A percentile compares a stretch with the other conserved stretches of the same genome.
phyloP scores from a whole-genome alignment of 2,113 vertebrate species.

The Zeus faber region DNA sequence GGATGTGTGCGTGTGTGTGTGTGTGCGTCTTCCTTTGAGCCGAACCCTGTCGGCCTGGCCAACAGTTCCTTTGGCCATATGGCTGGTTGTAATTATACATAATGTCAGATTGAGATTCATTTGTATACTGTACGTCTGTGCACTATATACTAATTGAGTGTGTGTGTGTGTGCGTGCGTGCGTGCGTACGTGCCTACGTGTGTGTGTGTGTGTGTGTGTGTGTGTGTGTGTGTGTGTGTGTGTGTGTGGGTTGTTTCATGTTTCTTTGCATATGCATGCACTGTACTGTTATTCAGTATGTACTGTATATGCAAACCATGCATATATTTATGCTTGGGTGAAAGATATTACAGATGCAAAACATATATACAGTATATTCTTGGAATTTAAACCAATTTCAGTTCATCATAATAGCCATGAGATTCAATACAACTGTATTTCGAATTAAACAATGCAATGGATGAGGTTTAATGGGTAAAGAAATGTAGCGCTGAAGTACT shows the following conservation, averaged over 20 bases:
- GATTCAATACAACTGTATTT: too few species aligned
- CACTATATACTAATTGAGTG: constrained; percentile 7
- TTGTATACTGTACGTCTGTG: constrained; percentile 18
- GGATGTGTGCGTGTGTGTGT: constrained; percentile 14
- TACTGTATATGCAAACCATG: too few species aligned
- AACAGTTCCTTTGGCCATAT: constrained; percentile 59
- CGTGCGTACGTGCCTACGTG: constrained; percentile 14
- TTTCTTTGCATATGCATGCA: background rate
- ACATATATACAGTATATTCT: too few species aligned
- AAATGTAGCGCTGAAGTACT: too few species aligned
- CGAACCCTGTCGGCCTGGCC: constrained; percentile 45
- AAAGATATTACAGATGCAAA: too few species aligned
- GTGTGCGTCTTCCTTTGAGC: constrained; percentile 31
- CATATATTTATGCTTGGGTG: too few species aligned
- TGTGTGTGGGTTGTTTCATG: background rate
- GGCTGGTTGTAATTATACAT: constrained; percentile 57
- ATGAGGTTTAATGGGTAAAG: too few species aligned
- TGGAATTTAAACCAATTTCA: too few species aligned
- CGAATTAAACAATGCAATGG: too few species aligned
- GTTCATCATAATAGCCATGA: too few species aligned
- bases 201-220: constrained; percentile 9
- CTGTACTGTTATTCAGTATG: too few species aligned
- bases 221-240: constrained; percentile 5
- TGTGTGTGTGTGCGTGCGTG: constrained; percentile 4
- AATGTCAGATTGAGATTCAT: constrained; percentile 36